Base-by-base conservation (phyloP, 2,888 invertebrate genomes). In the Aspidapion aeneum region DNA sequence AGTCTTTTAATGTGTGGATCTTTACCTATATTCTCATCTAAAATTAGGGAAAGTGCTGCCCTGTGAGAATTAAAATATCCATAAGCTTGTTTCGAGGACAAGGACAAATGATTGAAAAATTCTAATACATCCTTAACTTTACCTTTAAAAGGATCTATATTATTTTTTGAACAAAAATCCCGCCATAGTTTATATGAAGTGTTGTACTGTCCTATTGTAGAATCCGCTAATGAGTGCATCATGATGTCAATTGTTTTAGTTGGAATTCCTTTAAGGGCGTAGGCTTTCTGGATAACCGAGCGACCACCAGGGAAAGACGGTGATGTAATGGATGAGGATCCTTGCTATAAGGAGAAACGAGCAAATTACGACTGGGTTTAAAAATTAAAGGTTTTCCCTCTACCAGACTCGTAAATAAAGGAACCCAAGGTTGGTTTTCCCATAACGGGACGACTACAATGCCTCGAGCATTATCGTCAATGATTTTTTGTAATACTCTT, bases 361-460 rank as follows among this genome's bases (percentile, higher is more conserved):
- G 58, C 1, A 68, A 48, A 9, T 62, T 56, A 61, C 17, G 17
- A 59, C n/a, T n/a, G n/a, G n/a, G n/a, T n/a, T n/a, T n/a, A n/a
- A n/a, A n/a, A n/a, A n/a, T n/a, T n/a, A n/a, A n/a, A n/a, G n/a
- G n/a, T n/a, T n/a, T n/a, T n/a, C n/a, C n/a, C n/a, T n/a, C n/a
- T n/a, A n/a, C n/a, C 18, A 68, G 51, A 16, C 57, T 63, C 2
- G 20, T 17, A 20, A 68, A 69, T 18, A 68, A 50, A 5, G 69
- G 68, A 52, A 58, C 66, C 71, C 70, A 70, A n/a, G 69, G 64
- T 63, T 70, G 68, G 9, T 67, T 57, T 20, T 57, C 22, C 68
- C 67, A 69, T 7, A 55, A 18, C 9, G 69, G 69, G n/a, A 69
- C 67, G 17, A 69, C 62, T n/a, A 71, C 9, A 9, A 71, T 61